Conservation (phyloP, 2,888 invertebrate species). For the Eristalis tenax region DNA sequence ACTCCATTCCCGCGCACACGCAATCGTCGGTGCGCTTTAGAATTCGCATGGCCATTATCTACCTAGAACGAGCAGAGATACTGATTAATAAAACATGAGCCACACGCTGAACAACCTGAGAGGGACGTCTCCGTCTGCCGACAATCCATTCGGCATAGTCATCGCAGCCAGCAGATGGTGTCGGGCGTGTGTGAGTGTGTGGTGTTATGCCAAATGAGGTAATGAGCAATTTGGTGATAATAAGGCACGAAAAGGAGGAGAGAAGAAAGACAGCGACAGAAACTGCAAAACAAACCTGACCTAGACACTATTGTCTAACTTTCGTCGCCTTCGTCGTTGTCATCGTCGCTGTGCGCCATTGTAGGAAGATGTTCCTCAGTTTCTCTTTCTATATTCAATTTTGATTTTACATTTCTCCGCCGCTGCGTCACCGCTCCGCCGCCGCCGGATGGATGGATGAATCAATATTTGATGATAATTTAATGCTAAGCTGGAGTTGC, state of each 20-base stretch:
- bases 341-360: neutral
- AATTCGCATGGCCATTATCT: neutral
- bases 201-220: slow-evolving; percentile 56
- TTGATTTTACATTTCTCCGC: slow-evolving; percentile 29
- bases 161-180: slow-evolving; percentile 12
- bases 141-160: slow-evolving; percentile 8
- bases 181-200: neutral
- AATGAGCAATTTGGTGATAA: slow-evolving; percentile 57
- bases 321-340: slow-evolving; percentile 27
- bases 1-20: neutral
- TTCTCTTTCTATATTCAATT: slow-evolving; percentile 26
- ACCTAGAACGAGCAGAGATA: neutral
- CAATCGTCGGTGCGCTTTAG: neutral
- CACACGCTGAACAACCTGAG: slow-evolving; percentile 21
- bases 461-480: slow-evolving; percentile 66
- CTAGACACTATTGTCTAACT: slow-evolving; percentile 70
- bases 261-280: slow-evolving; percentile 6
- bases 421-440: neutral
- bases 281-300: slow-evolving; percentile 65
- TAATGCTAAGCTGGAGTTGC: slow-evolving; percentile 36
- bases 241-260: slow-evolving; percentile 19
- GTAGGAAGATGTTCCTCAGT: slow-evolving; percentile 58
- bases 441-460: slow-evolving; percentile 26
- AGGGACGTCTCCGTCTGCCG: slow-evolving; percentile 3
- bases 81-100: slow-evolving; percentile 58